A percentile compares a stretch with the other conserved stretches of the same genome.
Conservation (phyloP, 2,113 vertebrate genomes). For the Emydocephalus ijimae region DNA sequence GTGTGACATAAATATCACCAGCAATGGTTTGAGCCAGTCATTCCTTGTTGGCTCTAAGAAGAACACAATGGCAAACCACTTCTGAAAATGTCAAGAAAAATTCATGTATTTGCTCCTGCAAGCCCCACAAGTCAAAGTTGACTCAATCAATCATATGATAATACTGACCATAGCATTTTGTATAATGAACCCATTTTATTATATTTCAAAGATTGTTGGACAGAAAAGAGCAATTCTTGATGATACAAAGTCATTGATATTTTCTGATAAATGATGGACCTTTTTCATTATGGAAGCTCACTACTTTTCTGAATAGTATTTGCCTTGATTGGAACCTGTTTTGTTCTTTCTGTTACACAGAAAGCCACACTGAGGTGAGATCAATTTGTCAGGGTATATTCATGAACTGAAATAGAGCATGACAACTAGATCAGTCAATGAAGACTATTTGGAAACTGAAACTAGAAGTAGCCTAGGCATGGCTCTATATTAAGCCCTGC, state of each 20-base stretch:
- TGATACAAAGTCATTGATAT: background rate
- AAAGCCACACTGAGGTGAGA: background rate
- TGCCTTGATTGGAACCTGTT: background rate
- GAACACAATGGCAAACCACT: no score
- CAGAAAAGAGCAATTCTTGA: background rate
- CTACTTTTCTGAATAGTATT: background rate
- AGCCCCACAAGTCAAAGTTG: background rate
- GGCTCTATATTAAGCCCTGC: no score
- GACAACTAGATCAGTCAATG: no score
- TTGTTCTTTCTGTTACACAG: background rate
- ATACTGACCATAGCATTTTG: background rate
- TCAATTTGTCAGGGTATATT: background rate
- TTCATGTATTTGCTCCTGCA: background rate
- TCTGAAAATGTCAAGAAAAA: background rate
- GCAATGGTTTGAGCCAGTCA: no score
- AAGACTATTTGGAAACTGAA: no score
- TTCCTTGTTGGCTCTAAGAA: no score
- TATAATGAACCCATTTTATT: background rate
- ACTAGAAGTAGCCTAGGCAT: background rate
- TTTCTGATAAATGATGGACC: background rate
- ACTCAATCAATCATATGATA: background rate
- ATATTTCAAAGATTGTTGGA: background rate
- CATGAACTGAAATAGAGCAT: no score
- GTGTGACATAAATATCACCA: no score
- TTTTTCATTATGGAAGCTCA: background rate